Conservation (phyloP, 2,888 invertebrate genomes). For the Ditula angustiorana region DNA sequence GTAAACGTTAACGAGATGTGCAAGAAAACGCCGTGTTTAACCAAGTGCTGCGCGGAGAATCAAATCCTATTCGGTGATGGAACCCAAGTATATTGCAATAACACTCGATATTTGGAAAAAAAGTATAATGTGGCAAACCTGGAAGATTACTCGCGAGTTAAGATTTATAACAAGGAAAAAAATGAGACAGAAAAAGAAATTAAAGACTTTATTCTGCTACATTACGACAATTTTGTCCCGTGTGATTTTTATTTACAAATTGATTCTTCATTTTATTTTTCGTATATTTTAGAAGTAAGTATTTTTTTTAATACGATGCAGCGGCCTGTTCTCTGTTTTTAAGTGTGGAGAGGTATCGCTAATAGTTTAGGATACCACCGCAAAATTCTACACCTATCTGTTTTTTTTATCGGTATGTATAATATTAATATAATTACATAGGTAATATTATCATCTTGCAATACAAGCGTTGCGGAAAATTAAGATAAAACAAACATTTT, state of each 20-base stretch:
- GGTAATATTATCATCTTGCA: no score
- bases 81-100: not conserved
- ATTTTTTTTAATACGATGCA: no score
- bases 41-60: constrained; percentile 1
- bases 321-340: no score
- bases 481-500: no score
- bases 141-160: constrained; percentile 3
- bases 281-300: not conserved
- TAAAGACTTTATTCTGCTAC: not conserved
- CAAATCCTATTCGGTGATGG: not conserved
- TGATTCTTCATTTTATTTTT: not conserved
- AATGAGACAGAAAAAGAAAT: not conserved
- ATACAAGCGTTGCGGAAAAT: no score
- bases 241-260: not conserved
- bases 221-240: not conserved
- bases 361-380: no score
- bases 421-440: no score
- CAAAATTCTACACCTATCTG: no score
- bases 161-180: constrained; percentile 7
- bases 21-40: not conserved
- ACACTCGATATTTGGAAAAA: not conserved
- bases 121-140: not conserved
- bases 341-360: no score
- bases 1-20: constrained; percentile 10
- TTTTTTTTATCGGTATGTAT: no score